phyloP scores from a whole-genome alignment of 2,888 invertebrate species.

The Ophion ellenae region DNA sequence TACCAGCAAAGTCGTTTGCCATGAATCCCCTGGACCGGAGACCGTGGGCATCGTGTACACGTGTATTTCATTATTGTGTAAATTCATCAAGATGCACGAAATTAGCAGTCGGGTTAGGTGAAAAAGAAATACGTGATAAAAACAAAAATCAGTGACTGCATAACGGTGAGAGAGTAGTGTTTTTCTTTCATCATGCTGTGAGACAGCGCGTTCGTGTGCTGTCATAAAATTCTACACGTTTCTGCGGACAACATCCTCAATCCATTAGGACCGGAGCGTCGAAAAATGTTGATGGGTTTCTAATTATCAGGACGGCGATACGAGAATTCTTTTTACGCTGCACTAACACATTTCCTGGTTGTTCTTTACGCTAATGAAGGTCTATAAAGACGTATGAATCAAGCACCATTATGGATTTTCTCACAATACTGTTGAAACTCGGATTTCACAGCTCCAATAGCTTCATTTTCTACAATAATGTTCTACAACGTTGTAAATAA shows the following conservation, averaged over 20 bases:
- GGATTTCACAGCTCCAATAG: too few species aligned
- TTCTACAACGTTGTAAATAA: too few species aligned
- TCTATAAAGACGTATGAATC: too few species aligned
- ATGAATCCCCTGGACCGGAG: background rate
- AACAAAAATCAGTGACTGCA: constrained; percentile 31
- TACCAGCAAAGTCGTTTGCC: constrained; percentile 16
- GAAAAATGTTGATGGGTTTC: constrained; percentile 12
- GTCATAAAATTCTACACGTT: background rate
- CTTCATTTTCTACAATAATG: too few species aligned
- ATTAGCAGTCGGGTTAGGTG: constrained; percentile 33
- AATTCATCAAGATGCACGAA: constrained; percentile 56
- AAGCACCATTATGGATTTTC: too few species aligned
- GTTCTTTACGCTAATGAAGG: too few species aligned
- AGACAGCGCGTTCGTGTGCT: constrained; percentile 4
- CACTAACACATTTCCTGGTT: too few species aligned
- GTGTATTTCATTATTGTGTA: constrained; percentile 27
- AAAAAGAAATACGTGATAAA: constrained; percentile 22
- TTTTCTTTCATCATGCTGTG: constrained; percentile 54
- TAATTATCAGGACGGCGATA: background rate
- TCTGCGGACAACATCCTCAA: background rate
- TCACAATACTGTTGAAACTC: too few species aligned
- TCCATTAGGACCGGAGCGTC: background rate
- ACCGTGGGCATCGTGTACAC: constrained; percentile 1
- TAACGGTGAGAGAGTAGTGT: constrained; percentile 28
- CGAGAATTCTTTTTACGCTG: too few species aligned